These are phyloP conservation scores for Plectropomus leopardus DNA, from an alignment of 2,113 vertebrate genomes.

Conservation along the genomic window DNA sequence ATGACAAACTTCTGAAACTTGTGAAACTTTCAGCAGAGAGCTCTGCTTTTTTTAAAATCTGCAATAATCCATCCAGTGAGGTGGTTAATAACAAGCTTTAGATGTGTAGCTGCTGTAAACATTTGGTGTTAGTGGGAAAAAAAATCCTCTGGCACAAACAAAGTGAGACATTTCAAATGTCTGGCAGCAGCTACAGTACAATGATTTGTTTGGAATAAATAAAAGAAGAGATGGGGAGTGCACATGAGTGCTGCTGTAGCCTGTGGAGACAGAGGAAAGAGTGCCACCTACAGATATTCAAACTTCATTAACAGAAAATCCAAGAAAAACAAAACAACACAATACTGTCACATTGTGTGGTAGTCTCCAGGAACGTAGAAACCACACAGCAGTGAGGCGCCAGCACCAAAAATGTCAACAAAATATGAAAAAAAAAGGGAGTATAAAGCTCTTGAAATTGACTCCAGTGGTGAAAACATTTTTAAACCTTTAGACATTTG, in stretches of 20 bases:
- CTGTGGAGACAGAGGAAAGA: constrained; percentile 34
- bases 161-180: constrained; percentile 39
- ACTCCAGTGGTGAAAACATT: not conserved
- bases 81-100: not conserved
- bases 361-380: constrained; percentile 21
- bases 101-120: constrained; percentile 25
- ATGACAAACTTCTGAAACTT: not conserved
- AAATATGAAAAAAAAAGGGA: not conserved
- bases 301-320: constrained; percentile 34
- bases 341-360: constrained; percentile 1
- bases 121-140: not conserved
- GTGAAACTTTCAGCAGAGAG: not conserved
- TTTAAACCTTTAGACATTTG: not conserved
- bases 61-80: not conserved
- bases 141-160: not conserved
- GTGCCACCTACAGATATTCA: constrained; percentile 47
- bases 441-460: not conserved
- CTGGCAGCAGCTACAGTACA: not conserved
- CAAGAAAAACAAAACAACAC: not conserved
- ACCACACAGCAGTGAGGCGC: not conserved
- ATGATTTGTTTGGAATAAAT: constrained; percentile 31
- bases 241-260: not conserved
- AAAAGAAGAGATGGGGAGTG: not conserved
- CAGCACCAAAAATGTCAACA: not conserved
- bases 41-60: not conserved